Conservation (phyloP, 2,888 invertebrate species). For the Dyspetes luteomarginatus region DNA sequence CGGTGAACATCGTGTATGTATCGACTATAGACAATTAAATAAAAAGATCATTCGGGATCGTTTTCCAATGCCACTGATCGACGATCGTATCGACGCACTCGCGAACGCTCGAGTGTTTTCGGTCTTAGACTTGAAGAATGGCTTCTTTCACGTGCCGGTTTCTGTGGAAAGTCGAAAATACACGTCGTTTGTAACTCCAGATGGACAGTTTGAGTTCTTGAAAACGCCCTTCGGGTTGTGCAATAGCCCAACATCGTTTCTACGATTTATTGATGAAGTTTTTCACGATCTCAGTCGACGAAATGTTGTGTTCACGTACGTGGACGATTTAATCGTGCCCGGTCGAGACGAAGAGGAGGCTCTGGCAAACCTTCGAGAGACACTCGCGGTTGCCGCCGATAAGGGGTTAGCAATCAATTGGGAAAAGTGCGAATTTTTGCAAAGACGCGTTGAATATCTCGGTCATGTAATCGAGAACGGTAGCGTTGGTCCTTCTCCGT, state of each 20-base stretch:
- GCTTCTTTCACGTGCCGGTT: slow-evolving; percentile 71
- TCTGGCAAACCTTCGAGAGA: slow-evolving; percentile 4
- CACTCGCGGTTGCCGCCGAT: slow-evolving; percentile 16
- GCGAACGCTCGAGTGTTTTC: slow-evolving; percentile 47
- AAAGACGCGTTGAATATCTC: slow-evolving; percentile 21
- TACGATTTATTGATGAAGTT: slow-evolving; percentile 60
- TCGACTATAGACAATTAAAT: slow-evolving; percentile 79
- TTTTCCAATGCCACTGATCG: slow-evolving; percentile 59
- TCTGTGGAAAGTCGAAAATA: slow-evolving; percentile 63
- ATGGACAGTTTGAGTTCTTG: slow-evolving; percentile 68
- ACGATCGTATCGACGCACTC: slow-evolving; percentile 48
- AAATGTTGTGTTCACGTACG: slow-evolving; percentile 15
- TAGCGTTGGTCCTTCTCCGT: slow-evolving; percentile 36
- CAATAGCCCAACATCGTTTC: slow-evolving; percentile 60
- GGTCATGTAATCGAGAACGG: slow-evolving; percentile 19
- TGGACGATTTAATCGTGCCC: slow-evolving; percentile 51
- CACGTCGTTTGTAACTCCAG: slow-evolving; percentile 69
- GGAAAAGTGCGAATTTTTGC: slow-evolving; percentile 35
- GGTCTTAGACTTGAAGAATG: slow-evolving; percentile 67
- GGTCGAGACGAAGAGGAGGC: slow-evolving; percentile 27
- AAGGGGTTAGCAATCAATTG: slow-evolving; percentile 47
- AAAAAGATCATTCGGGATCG: slow-evolving; percentile 70
- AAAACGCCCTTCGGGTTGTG: slow-evolving; percentile 68
- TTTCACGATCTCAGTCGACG: slow-evolving; percentile 57
- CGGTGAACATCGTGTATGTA: slow-evolving; percentile 70